Base-by-base conservation (phyloP, 1,140 invertebrate genomes). In the Sycophaga agraensis region DNA sequence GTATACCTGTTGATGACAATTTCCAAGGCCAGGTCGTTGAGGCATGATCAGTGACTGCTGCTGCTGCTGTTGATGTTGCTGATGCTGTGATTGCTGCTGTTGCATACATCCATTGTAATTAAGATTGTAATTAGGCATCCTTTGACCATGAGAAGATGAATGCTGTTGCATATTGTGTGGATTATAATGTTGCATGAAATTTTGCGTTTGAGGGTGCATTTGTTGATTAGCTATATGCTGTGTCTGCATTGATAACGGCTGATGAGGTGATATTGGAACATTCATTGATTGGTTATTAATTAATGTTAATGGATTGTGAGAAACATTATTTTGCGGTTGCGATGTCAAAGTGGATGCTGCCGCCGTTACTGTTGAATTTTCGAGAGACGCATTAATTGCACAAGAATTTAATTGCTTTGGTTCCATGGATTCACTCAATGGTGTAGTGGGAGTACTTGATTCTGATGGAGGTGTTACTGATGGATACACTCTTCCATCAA, bases 401-500 rank as follows among this genome's bases (percentile, higher is more conserved):
- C 63, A 67, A 16, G 45, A 64, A 3, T 75, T 73, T 24, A 73
- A 67, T 48, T 82, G 81, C 50, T 81, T 82, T 40, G 70, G 73
- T 65, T 80, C 70, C 24, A 68, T 28, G 69, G 72, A 43, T 3
- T 76, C 77, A 21, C 63, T 66, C 17, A 68, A 66, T 2, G 73
- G 57, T n/a, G 69, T 66, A 7, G 76, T 70, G 22, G 73, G 68
- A 28, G 78, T 70, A 55, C 72, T 78, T 64, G 76, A 69, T 58
- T 71, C 72, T 4, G 76, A 75, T 0, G 74, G 64, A 4, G 80
- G 79, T 11, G 79, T 80, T n/a, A 70, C 65, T 2, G 78, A 82
- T 43, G 80, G 82, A 74, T 87, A 86, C 53, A 87, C 83, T 71
- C 89, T 84, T 39, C 89, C 89, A 80, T 91, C 89, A 14, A 91